Base-by-base conservation (phyloP, 2,113 vertebrate genomes). In the Lagopus leucura region DNA sequence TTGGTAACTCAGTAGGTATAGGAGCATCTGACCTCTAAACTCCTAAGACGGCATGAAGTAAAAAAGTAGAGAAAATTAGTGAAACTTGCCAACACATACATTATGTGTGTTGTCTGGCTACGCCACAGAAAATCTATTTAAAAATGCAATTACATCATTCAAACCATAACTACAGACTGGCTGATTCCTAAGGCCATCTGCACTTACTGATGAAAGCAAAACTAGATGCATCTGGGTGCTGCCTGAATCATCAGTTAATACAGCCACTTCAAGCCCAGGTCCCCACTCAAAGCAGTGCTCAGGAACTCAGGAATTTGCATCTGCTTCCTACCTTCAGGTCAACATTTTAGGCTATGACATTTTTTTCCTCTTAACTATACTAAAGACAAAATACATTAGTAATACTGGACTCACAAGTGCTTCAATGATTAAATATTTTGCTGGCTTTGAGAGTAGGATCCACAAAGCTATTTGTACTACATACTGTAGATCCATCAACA, bases 1-100 rank as follows among this genome's bases (percentile, higher is more conserved):
- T 27, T 0, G 1, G 52, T 25, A 43, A 7, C 13, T 69, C 54
- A 72, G 11, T 36, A 58, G 0, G 42, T 5, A 48, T 15, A 21
- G 21, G 20, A 65, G 40, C 17, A 77, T 2, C 28, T 67, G n/a
- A 67, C 11, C 30, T 25, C 66, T n/a, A 36, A 25, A 88, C 25
- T 80, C 19, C 50, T 28, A 43, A n/a, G 4, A 80, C 1, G 1
- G 13, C 25, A 70, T 83, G 12, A 6, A 27, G 27, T 66, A 40
- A 83, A 52, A 47, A 75, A 19, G 13, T 30, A 92, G 30, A 34
- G 12, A 65, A 73, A 40, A 4, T 43, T 3, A 63, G 14, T 42
- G 19, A 30, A 69, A 52, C n/a, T 48, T 10, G 38, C 1, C n/a
- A 73, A 36, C 0, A 3, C 3, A 34, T 1, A 42, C 3, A 11